These are phyloP conservation scores for Eulemur macaco DNA, from an alignment of 2,113 vertebrate genomes.

Conservation along the genomic window DNA sequence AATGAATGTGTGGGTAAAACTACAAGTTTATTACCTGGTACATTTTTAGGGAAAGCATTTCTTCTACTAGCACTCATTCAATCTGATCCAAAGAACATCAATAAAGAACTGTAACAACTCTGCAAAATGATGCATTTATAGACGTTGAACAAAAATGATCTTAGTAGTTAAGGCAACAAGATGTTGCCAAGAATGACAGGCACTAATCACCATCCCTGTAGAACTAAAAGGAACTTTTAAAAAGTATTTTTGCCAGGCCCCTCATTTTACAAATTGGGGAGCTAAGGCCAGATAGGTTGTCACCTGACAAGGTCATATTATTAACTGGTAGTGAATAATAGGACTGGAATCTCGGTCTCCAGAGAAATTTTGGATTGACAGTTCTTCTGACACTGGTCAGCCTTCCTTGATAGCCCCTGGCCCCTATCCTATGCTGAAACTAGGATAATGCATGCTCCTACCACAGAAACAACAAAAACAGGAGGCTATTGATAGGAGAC, in stretches of 20 bases:
- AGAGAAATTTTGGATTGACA: neutral
- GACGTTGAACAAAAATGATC: neutral
- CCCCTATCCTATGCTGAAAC: fast-evolving
- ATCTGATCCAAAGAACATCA: conserved; percentile 17
- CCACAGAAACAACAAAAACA: neutral
- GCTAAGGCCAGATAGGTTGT: conserved; percentile 10
- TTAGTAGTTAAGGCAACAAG: conserved; percentile 44
- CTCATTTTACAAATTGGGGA: conserved; percentile 39
- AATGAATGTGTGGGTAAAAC: conserved; percentile 43
- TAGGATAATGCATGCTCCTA: neutral
- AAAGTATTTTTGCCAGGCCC: neutral
- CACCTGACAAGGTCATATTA: conserved; percentile 31
- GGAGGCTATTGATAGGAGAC: neutral
- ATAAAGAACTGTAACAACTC: neutral
- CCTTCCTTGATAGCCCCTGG: neutral
- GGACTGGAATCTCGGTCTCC: neutral
- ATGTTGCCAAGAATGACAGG: conserved; percentile 44
- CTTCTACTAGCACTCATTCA: conserved; percentile 18
- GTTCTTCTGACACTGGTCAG: neutral
- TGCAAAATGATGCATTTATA: conserved; percentile 40
- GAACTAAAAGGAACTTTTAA: neutral
- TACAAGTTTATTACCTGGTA: conserved; percentile 54
- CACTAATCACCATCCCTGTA: conserved; percentile 27
- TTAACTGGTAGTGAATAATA: neutral
- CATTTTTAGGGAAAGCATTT: neutral